These are phyloP conservation scores for Beris morrisii DNA, from an alignment of 2,888 invertebrate genomes.

Conservation along the genomic window DNA sequence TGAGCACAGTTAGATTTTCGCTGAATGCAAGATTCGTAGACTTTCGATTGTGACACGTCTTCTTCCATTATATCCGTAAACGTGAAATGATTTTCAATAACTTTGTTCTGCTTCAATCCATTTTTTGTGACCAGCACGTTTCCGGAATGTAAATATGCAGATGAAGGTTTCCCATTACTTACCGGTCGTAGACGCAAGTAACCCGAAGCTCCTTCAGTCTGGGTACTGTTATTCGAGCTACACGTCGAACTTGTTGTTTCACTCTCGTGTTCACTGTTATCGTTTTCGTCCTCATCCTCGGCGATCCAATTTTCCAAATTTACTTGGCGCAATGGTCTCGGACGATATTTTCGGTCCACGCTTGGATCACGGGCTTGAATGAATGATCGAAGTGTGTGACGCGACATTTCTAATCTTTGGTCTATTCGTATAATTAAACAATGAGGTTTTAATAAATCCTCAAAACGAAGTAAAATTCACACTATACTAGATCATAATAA, in stretches of 20 bases:
- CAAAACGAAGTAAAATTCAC: too few species aligned
- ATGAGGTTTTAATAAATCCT: too few species aligned
- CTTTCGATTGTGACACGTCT: slow-evolving; percentile 45
- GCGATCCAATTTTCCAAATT: slow-evolving; percentile 46
- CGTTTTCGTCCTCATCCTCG: slow-evolving; percentile 42
- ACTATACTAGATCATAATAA: too few species aligned
- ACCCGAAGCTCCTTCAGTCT: slow-evolving; percentile 46
- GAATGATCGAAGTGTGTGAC: slow-evolving; percentile 46
- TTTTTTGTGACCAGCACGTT: slow-evolving; percentile 41
- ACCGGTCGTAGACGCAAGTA: slow-evolving; percentile 52
- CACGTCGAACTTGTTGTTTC: neutral
- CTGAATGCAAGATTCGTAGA: slow-evolving; percentile 52
- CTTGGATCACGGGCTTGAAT: slow-evolving; percentile 50
- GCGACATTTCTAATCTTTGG: too few species aligned
- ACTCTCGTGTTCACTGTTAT: slow-evolving; percentile 38
- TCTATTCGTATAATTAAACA: too few species aligned
- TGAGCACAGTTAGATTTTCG: slow-evolving; percentile 75
- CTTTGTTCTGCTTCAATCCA: slow-evolving; percentile 36
- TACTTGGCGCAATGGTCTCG: slow-evolving; percentile 46
- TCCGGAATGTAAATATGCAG: slow-evolving; percentile 44
- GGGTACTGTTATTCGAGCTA: slow-evolving; percentile 34
- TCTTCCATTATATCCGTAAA: slow-evolving; percentile 52
- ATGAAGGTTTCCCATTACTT: slow-evolving; percentile 36
- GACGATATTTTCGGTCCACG: slow-evolving; percentile 49
- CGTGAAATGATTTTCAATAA: slow-evolving; percentile 52